Percentiles rank a stretch among this genome's conserved stretches.
Conservation (phyloP, 1,140 invertebrate genomes). For the Maniola jurtina region DNA sequence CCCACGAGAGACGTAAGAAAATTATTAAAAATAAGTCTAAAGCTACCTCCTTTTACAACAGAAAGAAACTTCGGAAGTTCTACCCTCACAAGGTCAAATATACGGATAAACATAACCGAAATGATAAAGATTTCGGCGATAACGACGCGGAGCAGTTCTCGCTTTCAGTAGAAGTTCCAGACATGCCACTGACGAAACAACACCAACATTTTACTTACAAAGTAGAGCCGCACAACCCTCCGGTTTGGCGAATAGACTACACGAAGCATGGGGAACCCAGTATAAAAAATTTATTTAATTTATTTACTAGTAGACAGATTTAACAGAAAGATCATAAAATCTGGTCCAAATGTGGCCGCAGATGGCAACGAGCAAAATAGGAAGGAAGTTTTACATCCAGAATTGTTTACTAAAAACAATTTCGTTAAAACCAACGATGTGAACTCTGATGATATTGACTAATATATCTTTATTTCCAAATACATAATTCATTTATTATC, state of each 20-base stretch:
- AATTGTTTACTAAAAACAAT: slow-evolving; percentile 64
- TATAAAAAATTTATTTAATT: slow-evolving; percentile 46
- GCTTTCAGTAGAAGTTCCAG: slow-evolving; percentile 55
- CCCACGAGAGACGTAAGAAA: slow-evolving; percentile 37
- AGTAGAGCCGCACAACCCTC: slow-evolving; percentile 40
- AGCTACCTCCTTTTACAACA: slow-evolving; percentile 41
- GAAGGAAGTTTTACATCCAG: slow-evolving; percentile 54
- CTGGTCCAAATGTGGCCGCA: slow-evolving; percentile 39
- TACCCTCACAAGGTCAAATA: slow-evolving; percentile 69
- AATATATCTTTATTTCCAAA: slow-evolving; percentile 8
- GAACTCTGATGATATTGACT: slow-evolving; percentile 46
- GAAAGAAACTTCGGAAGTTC: slow-evolving; percentile 62
- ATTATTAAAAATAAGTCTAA: slow-evolving; percentile 35
- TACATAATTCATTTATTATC: neutral
- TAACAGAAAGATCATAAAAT: slow-evolving; percentile 46
- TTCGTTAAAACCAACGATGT: slow-evolving; percentile 43
- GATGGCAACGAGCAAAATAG: slow-evolving; percentile 37
- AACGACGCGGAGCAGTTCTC: slow-evolving; percentile 57
- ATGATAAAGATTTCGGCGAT: slow-evolving; percentile 36
- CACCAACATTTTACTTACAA: slow-evolving; percentile 47
- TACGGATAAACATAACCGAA: slow-evolving; percentile 45
- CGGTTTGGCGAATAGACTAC: slow-evolving; percentile 65
- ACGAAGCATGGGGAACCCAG: slow-evolving; percentile 61
- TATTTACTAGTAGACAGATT: slow-evolving; percentile 36
- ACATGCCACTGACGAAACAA: slow-evolving; percentile 33